Evolutionary conservation across 2,113 vertebrate genomes (phyloP).

Genomic region (Climacteris rufus): DNA sequence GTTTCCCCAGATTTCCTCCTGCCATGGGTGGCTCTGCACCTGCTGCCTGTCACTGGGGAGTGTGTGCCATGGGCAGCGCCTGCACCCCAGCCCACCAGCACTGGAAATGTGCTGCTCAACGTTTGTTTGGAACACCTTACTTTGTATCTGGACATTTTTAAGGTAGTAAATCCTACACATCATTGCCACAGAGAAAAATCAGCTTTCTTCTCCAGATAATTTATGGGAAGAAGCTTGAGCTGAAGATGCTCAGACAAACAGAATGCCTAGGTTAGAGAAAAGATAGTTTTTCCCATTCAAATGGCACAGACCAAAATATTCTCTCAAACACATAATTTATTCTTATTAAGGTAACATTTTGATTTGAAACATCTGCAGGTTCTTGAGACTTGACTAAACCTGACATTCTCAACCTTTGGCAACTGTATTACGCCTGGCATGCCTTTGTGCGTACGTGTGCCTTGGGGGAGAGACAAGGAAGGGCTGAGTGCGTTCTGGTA

Average conservation of each 20-base stretch:
- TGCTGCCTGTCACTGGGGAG: not conserved
- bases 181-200: not conserved
- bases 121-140: not conserved
- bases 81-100: not conserved
- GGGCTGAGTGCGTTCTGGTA: not conserved
- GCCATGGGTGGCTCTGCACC: not conserved
- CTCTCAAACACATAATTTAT: slow-evolving; percentile 66
- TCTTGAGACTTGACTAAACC: slow-evolving; percentile 68
- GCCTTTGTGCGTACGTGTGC: not conserved
- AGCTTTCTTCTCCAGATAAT: not conserved
- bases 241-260: not conserved
- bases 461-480: not conserved
- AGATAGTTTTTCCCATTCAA: slow-evolving; percentile 41
- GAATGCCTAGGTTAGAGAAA: not conserved
- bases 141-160: not conserved
- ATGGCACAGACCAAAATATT: slow-evolving; percentile 46
- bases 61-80: rapidly evolving
- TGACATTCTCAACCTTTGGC: slow-evolving; percentile 62
- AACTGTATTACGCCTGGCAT: slow-evolving; percentile 63
- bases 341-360: slow-evolving; percentile 69
- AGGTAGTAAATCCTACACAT: not conserved
- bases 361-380: slow-evolving; percentile 76
- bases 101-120: not conserved
- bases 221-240: not conserved
- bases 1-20: not conserved